Base-by-base conservation (phyloP, 1,140 invertebrate species). In the Harlomillsia oculata region DNA sequence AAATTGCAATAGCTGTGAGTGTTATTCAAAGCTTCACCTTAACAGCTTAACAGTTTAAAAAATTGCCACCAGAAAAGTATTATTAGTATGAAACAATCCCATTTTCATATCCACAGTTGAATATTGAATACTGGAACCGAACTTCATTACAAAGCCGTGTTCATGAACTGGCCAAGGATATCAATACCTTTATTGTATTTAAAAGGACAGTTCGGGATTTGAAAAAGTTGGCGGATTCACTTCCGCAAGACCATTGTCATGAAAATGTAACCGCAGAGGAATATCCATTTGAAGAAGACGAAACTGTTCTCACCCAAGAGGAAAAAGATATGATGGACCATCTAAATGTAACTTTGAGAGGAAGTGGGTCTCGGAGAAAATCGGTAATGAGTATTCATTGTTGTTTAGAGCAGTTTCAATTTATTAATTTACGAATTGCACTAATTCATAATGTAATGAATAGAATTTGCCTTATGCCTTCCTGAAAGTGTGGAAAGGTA, bases 401-500 rank as follows among this genome's bases (percentile, higher is more conserved):
- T 25, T n/a, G 8, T 46, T 5, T n/a, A 14, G 13, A 46, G 21
- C 5, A 46, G 18, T 40, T 14, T 6, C 18, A 34, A 34, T 34
- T 34, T 34, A n/a, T 21, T 23, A 16, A 23, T 23, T n/a, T n/a
- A n/a, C n/a, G n/a, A n/a, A 8, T 23, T 25, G 21, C 13, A 29
- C 4, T 26, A 44, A 21, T 13, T 32, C 5, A 9, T 9, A 1
- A 3, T 43, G 20, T 34, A 14, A n/a, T 14, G 5, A 18, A 2
- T 16, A 56, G 53, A 56, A 56, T 39, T 40, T 56, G 21, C 58
- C 52, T 1, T 59, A 63, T 52, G 72, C 72, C 30, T 65, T 75
- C 41, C 43, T 74, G 6, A 67, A 72, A 51, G 68, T 75, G 30
- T 76, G 74, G 74, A 66, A 71, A 53, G 69, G 69, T 16, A 72